These are phyloP conservation scores for Gymnopithys bicolor DNA, from an alignment of 2,797 vertebrate species.

Conservation along the genomic window DNA sequence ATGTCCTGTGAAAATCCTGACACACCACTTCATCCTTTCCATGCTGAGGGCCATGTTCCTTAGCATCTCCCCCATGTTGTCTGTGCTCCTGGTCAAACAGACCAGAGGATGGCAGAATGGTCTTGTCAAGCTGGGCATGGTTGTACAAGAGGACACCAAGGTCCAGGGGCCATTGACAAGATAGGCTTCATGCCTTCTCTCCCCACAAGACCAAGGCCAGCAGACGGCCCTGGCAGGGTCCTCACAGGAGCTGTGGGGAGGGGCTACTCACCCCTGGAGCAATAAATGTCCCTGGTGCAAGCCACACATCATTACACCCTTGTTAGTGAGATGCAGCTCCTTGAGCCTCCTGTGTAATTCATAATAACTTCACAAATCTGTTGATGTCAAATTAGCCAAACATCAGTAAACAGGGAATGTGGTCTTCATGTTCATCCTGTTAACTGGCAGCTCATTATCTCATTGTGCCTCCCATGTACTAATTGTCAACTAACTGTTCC, in stretches of 20 bases:
- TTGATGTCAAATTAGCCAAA: conserved; percentile 66
- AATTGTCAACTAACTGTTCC: conserved; percentile 37
- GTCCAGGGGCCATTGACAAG: neutral
- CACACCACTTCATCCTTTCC: neutral
- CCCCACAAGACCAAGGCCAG: neutral
- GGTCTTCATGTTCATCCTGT: conserved; percentile 30
- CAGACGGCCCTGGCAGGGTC: neutral
- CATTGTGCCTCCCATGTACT: conserved; percentile 30
- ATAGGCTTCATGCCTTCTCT: neutral
- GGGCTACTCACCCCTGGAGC: neutral
- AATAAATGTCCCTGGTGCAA: neutral
- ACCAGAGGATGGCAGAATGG: neutral
- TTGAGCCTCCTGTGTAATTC: neutral
- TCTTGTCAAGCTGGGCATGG: neutral
- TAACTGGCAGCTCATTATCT: conserved; percentile 52
- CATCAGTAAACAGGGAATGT: conserved; percentile 60
- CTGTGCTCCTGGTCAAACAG: neutral
- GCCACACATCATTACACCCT: accelerated
- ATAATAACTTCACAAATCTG: conserved; percentile 23
- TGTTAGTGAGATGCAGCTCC: neutral
- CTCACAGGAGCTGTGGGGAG: neutral
- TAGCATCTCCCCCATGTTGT: neutral
- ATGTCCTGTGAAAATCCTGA: neutral
- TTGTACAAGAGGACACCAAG: neutral
- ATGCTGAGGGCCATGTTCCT: neutral